These are phyloP conservation scores for Sycophaga agraensis DNA, from an alignment of 1,140 invertebrate genomes.

Conservation along the genomic window DNA sequence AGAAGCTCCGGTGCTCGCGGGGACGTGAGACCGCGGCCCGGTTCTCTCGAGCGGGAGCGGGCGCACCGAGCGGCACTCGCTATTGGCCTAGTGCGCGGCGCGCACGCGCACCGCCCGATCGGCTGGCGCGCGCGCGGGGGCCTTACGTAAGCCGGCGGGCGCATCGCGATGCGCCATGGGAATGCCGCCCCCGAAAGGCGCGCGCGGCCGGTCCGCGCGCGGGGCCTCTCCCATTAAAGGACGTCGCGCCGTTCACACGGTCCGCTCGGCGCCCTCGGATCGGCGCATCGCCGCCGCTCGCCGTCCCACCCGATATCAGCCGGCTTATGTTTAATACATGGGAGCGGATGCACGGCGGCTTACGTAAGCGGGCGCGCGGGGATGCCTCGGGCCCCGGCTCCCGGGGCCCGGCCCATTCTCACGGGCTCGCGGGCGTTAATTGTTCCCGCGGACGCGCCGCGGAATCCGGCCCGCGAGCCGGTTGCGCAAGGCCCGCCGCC, in stretches of 20 bases:
- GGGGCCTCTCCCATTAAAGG: constrained; percentile 17
- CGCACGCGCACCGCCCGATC: too few species aligned
- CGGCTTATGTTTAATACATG: constrained; percentile 31
- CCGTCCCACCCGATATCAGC: too few species aligned
- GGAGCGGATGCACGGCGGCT: constrained; percentile 30
- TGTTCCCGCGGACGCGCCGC: constrained; percentile 6
- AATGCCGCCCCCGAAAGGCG: not conserved
- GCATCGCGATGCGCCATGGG: too few species aligned
- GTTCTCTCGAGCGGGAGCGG: too few species aligned
- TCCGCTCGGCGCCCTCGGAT: constrained; percentile 1
- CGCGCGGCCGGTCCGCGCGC: not conserved
- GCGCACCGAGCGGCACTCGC: too few species aligned
- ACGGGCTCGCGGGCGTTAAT: constrained; percentile 26
- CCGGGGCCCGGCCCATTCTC: constrained; percentile 21
- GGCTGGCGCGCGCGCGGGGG: too few species aligned
- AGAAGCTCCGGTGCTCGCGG: too few species aligned
- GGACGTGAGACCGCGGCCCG: too few species aligned
- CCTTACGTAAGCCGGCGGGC: too few species aligned
- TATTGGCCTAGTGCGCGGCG: too few species aligned
- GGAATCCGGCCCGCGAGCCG: too few species aligned
- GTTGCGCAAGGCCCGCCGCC: too few species aligned
- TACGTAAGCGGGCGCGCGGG: constrained; percentile 22
- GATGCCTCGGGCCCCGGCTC: constrained; percentile 7
- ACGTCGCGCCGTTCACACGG: constrained; percentile 23
- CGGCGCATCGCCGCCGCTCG: not conserved